Conservation (phyloP, 2,113 vertebrate genomes). For the Planiliza haematocheilus region DNA sequence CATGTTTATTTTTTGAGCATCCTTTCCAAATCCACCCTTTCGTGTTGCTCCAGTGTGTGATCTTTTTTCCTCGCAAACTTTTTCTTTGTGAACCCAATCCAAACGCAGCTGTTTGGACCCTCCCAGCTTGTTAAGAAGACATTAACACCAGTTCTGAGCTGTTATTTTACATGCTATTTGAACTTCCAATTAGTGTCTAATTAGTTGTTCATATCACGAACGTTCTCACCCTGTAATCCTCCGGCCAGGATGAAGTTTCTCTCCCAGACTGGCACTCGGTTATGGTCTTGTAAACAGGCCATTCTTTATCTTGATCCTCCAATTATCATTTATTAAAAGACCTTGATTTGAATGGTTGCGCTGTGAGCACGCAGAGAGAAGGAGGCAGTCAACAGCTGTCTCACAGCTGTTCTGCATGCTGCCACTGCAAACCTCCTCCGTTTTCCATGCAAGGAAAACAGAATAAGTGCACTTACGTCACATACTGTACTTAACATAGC, state of each 20-base stretch:
- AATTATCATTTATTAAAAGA: constrained; percentile 78
- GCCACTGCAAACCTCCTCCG: constrained; percentile 24
- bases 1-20: constrained; percentile 61
- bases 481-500: constrained; percentile 11
- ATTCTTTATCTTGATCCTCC: constrained; percentile 72
- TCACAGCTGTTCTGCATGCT: constrained; percentile 70
- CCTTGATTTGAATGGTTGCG: constrained; percentile 54
- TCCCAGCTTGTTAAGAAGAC: constrained; percentile 80
- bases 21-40: constrained; percentile 58
- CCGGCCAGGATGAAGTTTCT: constrained; percentile 38
- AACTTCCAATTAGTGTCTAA: constrained; percentile 74
- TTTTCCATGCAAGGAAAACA: constrained; percentile 26
- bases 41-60: constrained; percentile 56
- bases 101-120: constrained; percentile 73
- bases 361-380: constrained; percentile 41
- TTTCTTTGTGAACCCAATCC: constrained; percentile 74
- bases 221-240: constrained; percentile 57
- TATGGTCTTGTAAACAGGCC: constrained; percentile 75
- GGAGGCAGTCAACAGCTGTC: constrained; percentile 69
- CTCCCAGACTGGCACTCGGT: constrained; percentile 46
- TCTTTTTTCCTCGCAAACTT: constrained; percentile 3
- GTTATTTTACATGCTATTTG: constrained; percentile 79
- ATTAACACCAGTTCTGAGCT: constrained; percentile 74
- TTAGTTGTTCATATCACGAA: constrained; percentile 75
- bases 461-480: constrained; percentile 40